Percentiles rank a stretch among this genome's conserved stretches.
Evolutionary conservation across 1,140 invertebrate genomes (phyloP).

Genomic region (Heliconius congener): DNA sequence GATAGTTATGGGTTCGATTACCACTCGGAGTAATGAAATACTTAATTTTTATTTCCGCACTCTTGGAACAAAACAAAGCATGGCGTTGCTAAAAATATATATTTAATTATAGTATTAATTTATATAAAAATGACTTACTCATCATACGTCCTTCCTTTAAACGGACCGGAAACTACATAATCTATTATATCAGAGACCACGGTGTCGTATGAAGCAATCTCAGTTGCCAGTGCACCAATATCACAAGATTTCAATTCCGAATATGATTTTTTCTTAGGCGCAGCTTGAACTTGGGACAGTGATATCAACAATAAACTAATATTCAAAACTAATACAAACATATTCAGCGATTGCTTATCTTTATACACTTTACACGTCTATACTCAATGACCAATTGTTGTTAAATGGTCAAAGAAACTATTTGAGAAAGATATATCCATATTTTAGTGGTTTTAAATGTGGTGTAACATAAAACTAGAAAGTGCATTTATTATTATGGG

Average conservation of each 20-base stretch:
- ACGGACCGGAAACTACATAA: constrained; percentile 80
- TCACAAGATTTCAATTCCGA: constrained; percentile 61
- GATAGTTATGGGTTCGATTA: no score
- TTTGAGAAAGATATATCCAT: neutral
- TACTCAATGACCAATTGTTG: constrained; percentile 17
- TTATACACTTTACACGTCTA: constrained; percentile 18
- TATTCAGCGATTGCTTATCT: constrained; percentile 15
- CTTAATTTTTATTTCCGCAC: no score
- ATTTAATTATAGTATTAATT: no score
- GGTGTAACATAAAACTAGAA: neutral
- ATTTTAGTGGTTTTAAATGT: neutral
- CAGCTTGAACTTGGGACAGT: constrained; percentile 25
- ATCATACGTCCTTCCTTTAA: constrained; percentile 65
- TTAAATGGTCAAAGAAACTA: constrained; percentile 8
- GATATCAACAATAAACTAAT: constrained; percentile 21
- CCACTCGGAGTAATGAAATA: no score
- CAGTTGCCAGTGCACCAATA: constrained; percentile 70
- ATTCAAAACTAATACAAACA: constrained; percentile 18
- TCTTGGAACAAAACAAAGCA: no score
- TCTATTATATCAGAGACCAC: constrained; percentile 83
- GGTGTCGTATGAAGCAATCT: constrained; percentile 83
- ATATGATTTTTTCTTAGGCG: constrained; percentile 39
- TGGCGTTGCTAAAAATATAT: no score
- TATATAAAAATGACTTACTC: constrained; percentile 48
- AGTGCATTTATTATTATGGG: neutral